phyloP scores from a whole-genome alignment of 2,113 vertebrate species.

The Amazona vittata region DNA sequence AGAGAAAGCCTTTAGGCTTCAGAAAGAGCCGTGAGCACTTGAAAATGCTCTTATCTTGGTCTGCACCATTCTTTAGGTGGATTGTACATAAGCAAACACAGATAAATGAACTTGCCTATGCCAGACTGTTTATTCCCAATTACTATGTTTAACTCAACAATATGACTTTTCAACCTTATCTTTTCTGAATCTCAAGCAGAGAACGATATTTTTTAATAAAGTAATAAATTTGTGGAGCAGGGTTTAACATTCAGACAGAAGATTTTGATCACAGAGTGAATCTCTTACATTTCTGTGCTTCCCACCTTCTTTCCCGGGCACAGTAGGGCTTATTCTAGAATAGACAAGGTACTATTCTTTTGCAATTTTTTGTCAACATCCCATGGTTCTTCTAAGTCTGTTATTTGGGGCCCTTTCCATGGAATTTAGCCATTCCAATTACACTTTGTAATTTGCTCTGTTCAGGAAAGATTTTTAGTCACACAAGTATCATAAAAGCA shows the following conservation, averaged over 20 bases:
- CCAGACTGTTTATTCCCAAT: neutral
- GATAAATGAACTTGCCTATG: neutral
- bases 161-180: neutral
- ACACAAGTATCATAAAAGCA: neutral
- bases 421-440: constrained; percentile 32
- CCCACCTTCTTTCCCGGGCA: neutral
- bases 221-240: neutral
- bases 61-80: neutral
- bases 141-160: neutral
- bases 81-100: neutral
- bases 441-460: constrained; percentile 51
- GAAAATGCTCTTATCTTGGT: neutral
- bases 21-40: neutral
- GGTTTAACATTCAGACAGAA: neutral
- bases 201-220: neutral
- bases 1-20: neutral
- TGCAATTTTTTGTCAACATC: neutral
- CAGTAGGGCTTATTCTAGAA: neutral
- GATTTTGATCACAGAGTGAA: neutral
- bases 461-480: constrained; percentile 6
- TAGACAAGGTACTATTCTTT: neutral
- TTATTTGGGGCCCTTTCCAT: constrained; percentile 28
- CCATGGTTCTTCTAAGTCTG: constrained; percentile 40
- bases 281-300: neutral
- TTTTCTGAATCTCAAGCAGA: neutral